These are phyloP conservation scores for Microtus pennsylvanicus DNA, from an alignment of 2,113 vertebrate genomes.

Conservation along the genomic window DNA sequence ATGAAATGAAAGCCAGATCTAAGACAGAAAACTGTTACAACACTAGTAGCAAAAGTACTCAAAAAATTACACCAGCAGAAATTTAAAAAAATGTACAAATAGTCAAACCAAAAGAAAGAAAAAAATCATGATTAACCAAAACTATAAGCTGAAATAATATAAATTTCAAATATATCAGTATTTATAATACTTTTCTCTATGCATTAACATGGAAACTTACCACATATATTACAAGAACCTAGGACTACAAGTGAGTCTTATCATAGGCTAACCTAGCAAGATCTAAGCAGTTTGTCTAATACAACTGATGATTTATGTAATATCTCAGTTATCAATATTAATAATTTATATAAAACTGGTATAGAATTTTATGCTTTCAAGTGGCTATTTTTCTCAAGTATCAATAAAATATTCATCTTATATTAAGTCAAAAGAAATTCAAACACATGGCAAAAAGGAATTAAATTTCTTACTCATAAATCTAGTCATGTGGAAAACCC, in stretches of 20 bases:
- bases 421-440: conserved; percentile 9
- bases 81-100: neutral
- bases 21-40: neutral
- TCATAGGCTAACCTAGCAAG: neutral
- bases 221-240: neutral
- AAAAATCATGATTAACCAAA: conserved; percentile 18
- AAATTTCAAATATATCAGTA: conserved; percentile 19
- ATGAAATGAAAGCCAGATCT: neutral
- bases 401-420: conserved; percentile 26
- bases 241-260: neutral
- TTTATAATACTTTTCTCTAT: conserved; percentile 11
- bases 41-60: neutral
- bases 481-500: neutral
- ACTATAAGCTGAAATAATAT: neutral
- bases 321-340: neutral
- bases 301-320: neutral
- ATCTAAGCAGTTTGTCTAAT: conserved; percentile 9
- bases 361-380: neutral
- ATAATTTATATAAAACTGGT: neutral
- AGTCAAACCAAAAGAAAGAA: neutral
- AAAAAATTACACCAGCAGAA: neutral
- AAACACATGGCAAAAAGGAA: neutral
- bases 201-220: neutral
- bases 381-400: conserved; percentile 21
- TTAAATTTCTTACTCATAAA: neutral